Percentiles rank a stretch among this genome's conserved stretches.
Conservation (phyloP, 2,797 vertebrate genomes). For the Phrynocephalus vlangalii region DNA sequence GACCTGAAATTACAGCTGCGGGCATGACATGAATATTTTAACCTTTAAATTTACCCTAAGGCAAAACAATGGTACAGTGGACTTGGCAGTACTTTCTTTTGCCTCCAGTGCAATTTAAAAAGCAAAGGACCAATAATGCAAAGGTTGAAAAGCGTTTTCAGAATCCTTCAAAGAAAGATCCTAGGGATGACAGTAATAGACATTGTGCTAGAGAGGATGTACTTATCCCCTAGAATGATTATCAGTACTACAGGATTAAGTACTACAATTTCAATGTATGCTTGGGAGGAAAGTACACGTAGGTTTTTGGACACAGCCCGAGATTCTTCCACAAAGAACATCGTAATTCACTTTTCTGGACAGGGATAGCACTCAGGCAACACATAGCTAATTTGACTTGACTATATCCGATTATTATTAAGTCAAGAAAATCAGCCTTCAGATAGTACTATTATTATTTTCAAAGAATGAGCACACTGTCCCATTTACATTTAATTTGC, state of each 20-base stretch:
- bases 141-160: neutral
- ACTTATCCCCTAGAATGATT: neutral
- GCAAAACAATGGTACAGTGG: constrained; percentile 8
- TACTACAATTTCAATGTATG: neutral
- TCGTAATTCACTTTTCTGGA: neutral
- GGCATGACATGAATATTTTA: constrained; percentile 22
- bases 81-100: neutral
- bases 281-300: neutral
- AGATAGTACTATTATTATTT: too few species aligned
- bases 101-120: neutral
- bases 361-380: neutral
- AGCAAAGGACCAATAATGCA: neutral
- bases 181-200: neutral
- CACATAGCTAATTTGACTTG: neutral
- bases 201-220: neutral
- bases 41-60: neutral
- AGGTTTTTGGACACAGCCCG: neutral
- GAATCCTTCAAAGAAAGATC: neutral
- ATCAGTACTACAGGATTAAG: neutral
- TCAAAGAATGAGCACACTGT: too few species aligned
- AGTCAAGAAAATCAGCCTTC: too few species aligned
- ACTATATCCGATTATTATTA: neutral
- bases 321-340: too few species aligned
- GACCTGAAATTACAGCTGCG: neutral
- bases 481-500: too few species aligned